Evolutionary conservation across 2,888 invertebrate genomes (phyloP), one percentile per base, ranked within the genome.

Genomic region (Germaria angustata): DNA sequence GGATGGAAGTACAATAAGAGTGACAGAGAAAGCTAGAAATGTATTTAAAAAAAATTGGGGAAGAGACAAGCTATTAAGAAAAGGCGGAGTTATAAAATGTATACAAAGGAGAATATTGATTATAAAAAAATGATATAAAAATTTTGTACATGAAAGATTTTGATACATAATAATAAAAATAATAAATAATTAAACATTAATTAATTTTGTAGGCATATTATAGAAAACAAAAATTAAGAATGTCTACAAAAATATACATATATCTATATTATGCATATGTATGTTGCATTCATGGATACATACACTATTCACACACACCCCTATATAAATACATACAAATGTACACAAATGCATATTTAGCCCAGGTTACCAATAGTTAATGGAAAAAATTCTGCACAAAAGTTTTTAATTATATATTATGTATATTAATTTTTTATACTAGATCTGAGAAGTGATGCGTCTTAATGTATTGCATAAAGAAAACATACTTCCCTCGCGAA

Each of bases 31-130:
- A 39, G 24, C 11, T 34, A 68, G 20, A 44, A 5, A 28, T 6
- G n/a, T 9, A 8, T 2, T 1, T 2, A 1, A 0, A 7, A 5
- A n/a, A 61, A 68, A 44, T 59, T 22, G 53, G 61, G n/a, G 68
- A 61, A 53, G 68, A 53, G 51, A 69, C 61, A 22, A 11, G 11
- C 61, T 51, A 20, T 32, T n/a, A 39, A 20, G 17, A 59, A 5
- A 59, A 22, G 76, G 76, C 66, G 76, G 76, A 76, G 76, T 66
- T 68, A 57, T 49, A 51, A 41, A 32, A 28, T 44, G 44, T 44
- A 73, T 63, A 53, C 53, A 63, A 73, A 28, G 61, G 20, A 57
- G 57, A 46, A 44, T 34, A 69, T 69, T 55, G 53, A 69, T 69
- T 69, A 22, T 51, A 39, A 49, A 1, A 24, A 57, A 69, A 44